phyloP scores from a whole-genome alignment of 2,888 invertebrate genomes.

The Electrophaes corylata region DNA sequence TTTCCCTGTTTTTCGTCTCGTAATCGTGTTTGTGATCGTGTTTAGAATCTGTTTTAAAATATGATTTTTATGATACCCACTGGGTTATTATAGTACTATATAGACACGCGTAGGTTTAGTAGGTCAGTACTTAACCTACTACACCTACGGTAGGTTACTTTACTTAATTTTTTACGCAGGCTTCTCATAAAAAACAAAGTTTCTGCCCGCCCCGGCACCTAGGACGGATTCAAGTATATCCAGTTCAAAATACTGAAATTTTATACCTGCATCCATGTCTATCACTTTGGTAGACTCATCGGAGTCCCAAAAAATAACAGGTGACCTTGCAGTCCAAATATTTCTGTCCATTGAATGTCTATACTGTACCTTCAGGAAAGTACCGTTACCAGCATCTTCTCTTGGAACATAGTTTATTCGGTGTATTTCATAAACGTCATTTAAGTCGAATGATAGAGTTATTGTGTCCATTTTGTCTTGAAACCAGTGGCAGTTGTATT shows the following conservation, averaged over 20 bases:
- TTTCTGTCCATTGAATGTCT: conserved; percentile 54
- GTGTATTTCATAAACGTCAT: conserved; percentile 50
- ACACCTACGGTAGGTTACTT: no score
- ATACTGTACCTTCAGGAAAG: conserved; percentile 59
- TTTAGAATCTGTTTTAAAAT: no score
- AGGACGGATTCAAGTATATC: conserved; percentile 55
- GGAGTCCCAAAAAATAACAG: conserved; percentile 48
- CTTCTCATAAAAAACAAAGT: no score
- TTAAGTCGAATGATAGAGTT: conserved; percentile 56
- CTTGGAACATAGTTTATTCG: conserved; percentile 66
- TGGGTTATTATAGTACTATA: no score
- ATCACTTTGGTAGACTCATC: conserved; percentile 58
- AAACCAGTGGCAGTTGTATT: conserved; percentile 43
- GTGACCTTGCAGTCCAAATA: conserved; percentile 56
- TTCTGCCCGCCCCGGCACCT: conserved; percentile 65
- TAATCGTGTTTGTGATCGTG: no score
- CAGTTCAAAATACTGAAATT: conserved; percentile 58
- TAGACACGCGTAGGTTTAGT: no score
- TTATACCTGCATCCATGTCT: conserved; percentile 41
- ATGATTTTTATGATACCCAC: no score
- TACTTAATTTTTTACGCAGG: no score
- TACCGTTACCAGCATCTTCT: conserved; percentile 67
- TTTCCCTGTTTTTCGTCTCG: no score
- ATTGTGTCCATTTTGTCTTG: conserved; percentile 45
- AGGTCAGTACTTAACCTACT: no score